Conservation (phyloP, 64 coral and sea anemone genomes). For the Anthopleura sola region DNA sequence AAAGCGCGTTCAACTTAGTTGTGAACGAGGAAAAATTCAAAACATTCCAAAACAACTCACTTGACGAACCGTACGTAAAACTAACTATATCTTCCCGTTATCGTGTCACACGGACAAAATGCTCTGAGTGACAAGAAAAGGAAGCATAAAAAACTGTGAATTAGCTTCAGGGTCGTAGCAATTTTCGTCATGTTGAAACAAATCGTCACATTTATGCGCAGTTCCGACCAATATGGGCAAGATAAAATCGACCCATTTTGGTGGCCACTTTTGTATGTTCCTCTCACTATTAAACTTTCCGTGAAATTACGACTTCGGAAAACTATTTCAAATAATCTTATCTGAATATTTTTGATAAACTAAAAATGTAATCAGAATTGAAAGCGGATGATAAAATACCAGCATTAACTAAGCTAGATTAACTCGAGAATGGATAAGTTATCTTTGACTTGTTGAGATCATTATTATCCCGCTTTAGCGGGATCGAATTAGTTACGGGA, state of each 20-base stretch:
- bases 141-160: not conserved
- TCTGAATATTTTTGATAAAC: not conserved
- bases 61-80: too few relatives aligned
- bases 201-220: not conserved
- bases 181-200: not conserved
- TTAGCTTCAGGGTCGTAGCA: not conserved
- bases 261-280: too few relatives aligned
- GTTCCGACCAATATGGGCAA: not conserved
- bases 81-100: too few relatives aligned
- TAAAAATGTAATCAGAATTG: not conserved
- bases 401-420: not conserved
- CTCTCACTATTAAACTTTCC: too few relatives aligned
- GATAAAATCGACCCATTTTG: not conserved
- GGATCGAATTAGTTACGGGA: not conserved
- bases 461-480: not conserved
- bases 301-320: not conserved
- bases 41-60: not conserved
- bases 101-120: not conserved
- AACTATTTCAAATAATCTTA: constrained; percentile 4
- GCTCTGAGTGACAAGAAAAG: not conserved
- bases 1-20: not conserved
- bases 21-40: not conserved
- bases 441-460: not conserved
- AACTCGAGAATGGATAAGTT: not conserved
- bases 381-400: not conserved